Evolutionary conservation across 2,113 vertebrate genomes (phyloP).

Genomic region (Paraplagusia blochii): DNA sequence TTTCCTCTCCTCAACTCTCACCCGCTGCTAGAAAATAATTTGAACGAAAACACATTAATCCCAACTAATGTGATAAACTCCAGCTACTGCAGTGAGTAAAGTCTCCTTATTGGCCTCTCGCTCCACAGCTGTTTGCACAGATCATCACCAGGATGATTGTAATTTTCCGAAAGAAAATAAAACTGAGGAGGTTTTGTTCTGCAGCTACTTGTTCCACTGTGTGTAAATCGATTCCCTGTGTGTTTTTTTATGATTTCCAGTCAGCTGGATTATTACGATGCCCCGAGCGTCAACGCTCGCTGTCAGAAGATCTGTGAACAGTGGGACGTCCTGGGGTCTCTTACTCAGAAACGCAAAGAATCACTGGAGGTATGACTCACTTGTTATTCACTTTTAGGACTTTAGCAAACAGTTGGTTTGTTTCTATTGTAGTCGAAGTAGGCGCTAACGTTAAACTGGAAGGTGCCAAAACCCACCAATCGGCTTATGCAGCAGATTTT

Average conservation of each 20-base stretch:
- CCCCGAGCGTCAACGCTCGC: constrained; percentile 86
- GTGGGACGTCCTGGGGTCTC: constrained; percentile 85
- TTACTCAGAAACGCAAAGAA: constrained; percentile 87
- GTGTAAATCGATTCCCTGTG: background rate
- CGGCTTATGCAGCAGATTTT: too few species aligned
- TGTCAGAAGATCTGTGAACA: constrained; percentile 96
- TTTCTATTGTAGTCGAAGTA: too few species aligned
- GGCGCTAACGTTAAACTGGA: too few species aligned
- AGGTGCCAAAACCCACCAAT: too few species aligned
- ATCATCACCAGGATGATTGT: background rate
- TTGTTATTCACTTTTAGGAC: too few species aligned
- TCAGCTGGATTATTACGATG: constrained; percentile 93
- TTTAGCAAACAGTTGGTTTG: too few species aligned
- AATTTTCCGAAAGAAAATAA: background rate
- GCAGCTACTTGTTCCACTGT: background rate
- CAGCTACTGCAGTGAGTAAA: background rate
- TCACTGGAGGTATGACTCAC: constrained; percentile 81
- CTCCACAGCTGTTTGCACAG: background rate
- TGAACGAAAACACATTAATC: too few species aligned
- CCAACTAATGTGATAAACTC: too few species aligned
- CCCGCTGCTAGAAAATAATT: too few species aligned
- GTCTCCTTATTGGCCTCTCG: background rate
- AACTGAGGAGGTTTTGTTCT: background rate
- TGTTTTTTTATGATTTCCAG: constrained; percentile 61
- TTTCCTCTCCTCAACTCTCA: too few species aligned